Base-by-base conservation (phyloP, 1,140 invertebrate species). In the Phymorhynchus buccinoides region DNA sequence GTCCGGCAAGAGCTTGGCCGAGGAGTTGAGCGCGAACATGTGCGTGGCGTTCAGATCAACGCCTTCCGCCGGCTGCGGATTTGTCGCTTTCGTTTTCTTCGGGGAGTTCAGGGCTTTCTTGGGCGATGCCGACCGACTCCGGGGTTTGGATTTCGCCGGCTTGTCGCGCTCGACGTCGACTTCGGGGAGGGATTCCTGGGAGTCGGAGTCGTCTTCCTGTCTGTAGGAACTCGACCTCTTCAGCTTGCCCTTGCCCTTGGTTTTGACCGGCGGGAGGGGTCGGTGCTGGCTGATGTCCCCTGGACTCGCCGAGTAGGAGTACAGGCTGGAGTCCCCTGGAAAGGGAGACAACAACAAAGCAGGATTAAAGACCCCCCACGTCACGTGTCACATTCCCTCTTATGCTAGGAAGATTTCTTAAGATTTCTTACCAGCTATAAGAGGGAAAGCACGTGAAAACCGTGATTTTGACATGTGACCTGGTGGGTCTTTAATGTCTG, bases 121-220 rank as follows among this genome's bases (percentile, higher is more conserved):
- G 18, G 73, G 9, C 6, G 73, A 41, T 0, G 16, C 9, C 27
- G 73, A 75, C 3, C 9, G 9, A 22, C 73, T 82, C 80, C 39
- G 85, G 81, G n/a, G 18, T 30, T 86, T 68, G 83, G 84, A 75
- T 82, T 52, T 56, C 42, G 30, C 35, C 0, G 52, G 16, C 44
- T 42, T 44, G n/a, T 56, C 39, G 32, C 32, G n/a, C 22, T 48
- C 48, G n/a, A 35, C 30, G 42, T 35, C 82, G 85, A 89, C 87
- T 84, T 91, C 90, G 22, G 78, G 56, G 78, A 89, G 80, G 37
- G 88, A 90, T 42, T 91, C 90, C 32, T 87, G 88, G 32, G 89
- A 87, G 78, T 90, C 90, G 0, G 88, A 90, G 86, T 90, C 78
- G 37, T 89, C 87, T 27, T 71, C 16, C 83, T 82, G 3, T 85